Conservation (phyloP, 2,888 invertebrate species). For the Bimastos eiseni region DNA sequence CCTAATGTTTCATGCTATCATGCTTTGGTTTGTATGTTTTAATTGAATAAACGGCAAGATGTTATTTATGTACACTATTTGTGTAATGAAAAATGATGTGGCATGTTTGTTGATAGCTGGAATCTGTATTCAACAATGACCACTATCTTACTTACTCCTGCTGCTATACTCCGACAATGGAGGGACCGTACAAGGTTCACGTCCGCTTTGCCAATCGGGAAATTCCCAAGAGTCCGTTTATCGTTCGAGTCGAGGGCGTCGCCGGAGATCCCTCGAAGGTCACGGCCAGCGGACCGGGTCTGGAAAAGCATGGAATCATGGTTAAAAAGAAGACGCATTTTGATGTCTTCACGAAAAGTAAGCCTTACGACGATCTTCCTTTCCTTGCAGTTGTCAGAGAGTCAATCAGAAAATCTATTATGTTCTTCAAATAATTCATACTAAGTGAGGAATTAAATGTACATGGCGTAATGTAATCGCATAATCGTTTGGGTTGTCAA, state of each 20-base stretch:
- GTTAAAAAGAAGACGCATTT: slow-evolving; percentile 78
- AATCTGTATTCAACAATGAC: slow-evolving; percentile 79
- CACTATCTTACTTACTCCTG: slow-evolving; percentile 80
- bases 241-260: slow-evolving; percentile 74
- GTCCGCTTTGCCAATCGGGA: slow-evolving; percentile 77
- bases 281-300: slow-evolving; percentile 78
- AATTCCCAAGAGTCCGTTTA: slow-evolving; percentile 81
- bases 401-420: background rate
- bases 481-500: slow-evolving; percentile 67
- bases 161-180: slow-evolving; percentile 76
- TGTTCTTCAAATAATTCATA: background rate
- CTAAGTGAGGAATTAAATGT: too few relatives aligned
- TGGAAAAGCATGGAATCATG: slow-evolving; percentile 75
- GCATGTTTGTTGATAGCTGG: slow-evolving; percentile 67
- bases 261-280: slow-evolving; percentile 81
- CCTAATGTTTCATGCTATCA: too few relatives aligned
- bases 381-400: too few relatives aligned
- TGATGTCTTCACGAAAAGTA: slow-evolving; percentile 79
- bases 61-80: too few relatives aligned
- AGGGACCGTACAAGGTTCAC: slow-evolving; percentile 76
- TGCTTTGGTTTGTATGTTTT: too few relatives aligned
- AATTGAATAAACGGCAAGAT: too few relatives aligned
- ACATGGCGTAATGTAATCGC: too few relatives aligned
- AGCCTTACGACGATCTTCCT: too few relatives aligned
- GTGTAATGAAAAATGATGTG: background rate